A percentile compares a stretch with the other conserved stretches of the same genome.
Conservation (phyloP, 2,888 invertebrate genomes). For the Drosophila putrida region DNA sequence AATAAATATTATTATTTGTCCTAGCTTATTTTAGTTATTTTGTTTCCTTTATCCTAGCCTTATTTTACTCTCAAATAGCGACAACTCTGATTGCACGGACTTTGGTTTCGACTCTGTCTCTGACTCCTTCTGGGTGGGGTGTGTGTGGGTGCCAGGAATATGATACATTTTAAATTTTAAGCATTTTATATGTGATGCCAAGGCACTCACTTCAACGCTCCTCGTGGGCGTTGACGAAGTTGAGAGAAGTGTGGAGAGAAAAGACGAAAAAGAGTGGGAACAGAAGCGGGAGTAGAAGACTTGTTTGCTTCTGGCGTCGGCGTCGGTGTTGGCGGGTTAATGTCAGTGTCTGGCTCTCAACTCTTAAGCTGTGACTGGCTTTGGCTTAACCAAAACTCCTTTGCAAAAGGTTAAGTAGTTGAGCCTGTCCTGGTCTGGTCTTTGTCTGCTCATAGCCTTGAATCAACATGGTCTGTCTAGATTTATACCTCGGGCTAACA, state of each 20-base stretch:
- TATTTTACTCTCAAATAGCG: no score
- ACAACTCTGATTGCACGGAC: not conserved
- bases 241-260: constrained; percentile 1
- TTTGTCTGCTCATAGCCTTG: constrained; percentile 68
- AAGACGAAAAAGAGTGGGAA: not conserved
- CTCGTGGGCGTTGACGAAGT: constrained; percentile 55
- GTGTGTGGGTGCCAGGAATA: constrained; percentile 34
- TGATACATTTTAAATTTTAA: constrained; percentile 70
- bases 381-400: constrained; percentile 13
- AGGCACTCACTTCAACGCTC: constrained; percentile 23
- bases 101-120: constrained; percentile 22
- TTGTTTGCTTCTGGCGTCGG: constrained; percentile 5
- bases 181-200: constrained; percentile 53
- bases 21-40: no score
- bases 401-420: constrained; percentile 75
- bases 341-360: constrained; percentile 50
- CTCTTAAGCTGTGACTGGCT: constrained; percentile 14
- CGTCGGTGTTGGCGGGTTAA: constrained; percentile 52
- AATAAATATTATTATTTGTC: no score
- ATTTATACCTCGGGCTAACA: constrained; percentile 1
- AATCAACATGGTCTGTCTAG: constrained; percentile 49
- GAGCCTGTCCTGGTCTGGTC: constrained; percentile 21
- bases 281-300: not conserved
- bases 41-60: no score
- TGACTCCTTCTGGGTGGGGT: constrained; percentile 8